Evolutionary conservation across 2,888 invertebrate species (phyloP), one percentile per base, ranked within the genome.

Genomic region (Drepanosiphum platanoidis): DNA sequence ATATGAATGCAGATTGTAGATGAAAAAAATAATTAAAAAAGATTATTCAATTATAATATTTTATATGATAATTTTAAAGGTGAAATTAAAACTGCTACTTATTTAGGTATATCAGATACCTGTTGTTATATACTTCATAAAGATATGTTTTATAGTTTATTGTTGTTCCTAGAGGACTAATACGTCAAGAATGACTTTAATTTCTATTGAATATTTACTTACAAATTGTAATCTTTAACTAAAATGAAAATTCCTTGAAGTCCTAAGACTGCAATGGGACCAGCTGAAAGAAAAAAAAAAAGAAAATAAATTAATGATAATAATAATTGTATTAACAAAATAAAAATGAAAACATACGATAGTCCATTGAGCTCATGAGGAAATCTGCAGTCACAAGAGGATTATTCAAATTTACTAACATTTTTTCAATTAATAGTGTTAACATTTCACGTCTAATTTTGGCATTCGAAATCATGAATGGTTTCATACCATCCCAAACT

Each of bases 211-310:
- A 32, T 27, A 74, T 74, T 52, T 84, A 90, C 92, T 91, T 89
- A 92, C 91, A 99, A 93, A 91, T 98, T 98, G 90, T 97, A 94
- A 87, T 94, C 94, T 87, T 95, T 94, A 86, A 98, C 96, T 87
- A 99, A 92, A 79, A 95, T 93, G 89, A 97, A 95, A 82, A 98
- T 93, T 32, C 98, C 97, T 89, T 97, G 97, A 18, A 99, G 91
- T 0, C 98, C 96, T 81, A 99, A 91, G 89, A 98, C 92, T 89
- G 97, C 95, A 87, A 96, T 93, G 0, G 95, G 93, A 11, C 98
- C 97, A 88, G 96, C 96, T 94, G n/a, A 89, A 0, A 87, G 86
- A 87, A 87, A 87, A 39, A 86, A 71, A 79, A 70, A 83, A 32
- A 52, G 15, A 36, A 74, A 34, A 64, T 72, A 39, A 30, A 86